Percentiles rank a stretch among this genome's conserved stretches.
phyloP scores from a whole-genome alignment of 2,113 vertebrate species.

The Oceanodroma tethys region DNA sequence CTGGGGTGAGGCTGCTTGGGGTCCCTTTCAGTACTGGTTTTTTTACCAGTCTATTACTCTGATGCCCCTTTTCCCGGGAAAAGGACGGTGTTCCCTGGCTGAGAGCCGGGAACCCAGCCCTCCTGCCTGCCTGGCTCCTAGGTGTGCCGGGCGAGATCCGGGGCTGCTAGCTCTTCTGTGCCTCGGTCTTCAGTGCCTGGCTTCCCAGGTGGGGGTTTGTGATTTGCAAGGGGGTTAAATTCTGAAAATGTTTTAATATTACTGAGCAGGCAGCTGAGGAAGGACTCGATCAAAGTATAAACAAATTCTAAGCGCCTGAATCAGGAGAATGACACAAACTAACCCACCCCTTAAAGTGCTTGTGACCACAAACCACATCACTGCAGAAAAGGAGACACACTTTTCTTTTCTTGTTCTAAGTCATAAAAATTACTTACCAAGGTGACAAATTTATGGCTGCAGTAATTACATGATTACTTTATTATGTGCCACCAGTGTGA shows the following conservation, averaged over 20 bases:
- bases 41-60: not conserved
- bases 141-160: not conserved
- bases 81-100: accelerated
- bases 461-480: slow-evolving; percentile 53
- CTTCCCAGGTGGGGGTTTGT: not conserved
- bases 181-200: not conserved
- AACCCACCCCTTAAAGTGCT: not conserved
- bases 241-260: not conserved
- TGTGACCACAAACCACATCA: slow-evolving; percentile 36
- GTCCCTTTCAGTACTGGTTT: not conserved
- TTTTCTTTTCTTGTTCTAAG: not conserved
- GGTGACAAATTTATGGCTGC: slow-evolving; percentile 53
- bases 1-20: not conserved
- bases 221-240: not conserved
- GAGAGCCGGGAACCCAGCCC: not conserved
- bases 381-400: not conserved
- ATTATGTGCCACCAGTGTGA: slow-evolving; percentile 34
- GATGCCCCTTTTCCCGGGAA: not conserved
- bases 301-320: not conserved
- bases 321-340: not conserved
- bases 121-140: not conserved
- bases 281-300: not conserved
- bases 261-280: not conserved
- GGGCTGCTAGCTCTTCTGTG: not conserved
- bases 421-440: slow-evolving; percentile 8